These are phyloP conservation scores for Heliconius melpomene DNA, from an alignment of 1,140 invertebrate species.

Conservation along the genomic window DNA sequence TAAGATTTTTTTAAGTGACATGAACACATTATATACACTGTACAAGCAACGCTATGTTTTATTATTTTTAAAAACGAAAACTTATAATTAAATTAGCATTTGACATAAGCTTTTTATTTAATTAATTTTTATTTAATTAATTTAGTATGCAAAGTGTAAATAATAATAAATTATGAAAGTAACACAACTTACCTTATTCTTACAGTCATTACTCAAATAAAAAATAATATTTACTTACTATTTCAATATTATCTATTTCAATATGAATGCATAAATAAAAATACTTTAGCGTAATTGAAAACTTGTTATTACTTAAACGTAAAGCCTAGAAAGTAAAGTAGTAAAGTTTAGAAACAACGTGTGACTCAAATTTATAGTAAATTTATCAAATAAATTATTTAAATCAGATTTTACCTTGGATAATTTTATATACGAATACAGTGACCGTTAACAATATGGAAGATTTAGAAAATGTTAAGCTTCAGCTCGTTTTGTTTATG, in stretches of 20 bases:
- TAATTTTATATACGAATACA: too few relatives aligned
- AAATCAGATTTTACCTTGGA: too few relatives aligned
- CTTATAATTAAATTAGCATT: background rate
- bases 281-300: background rate
- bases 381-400: background rate
- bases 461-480: background rate
- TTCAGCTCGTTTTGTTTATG: conserved; percentile 23
- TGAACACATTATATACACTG: too few relatives aligned
- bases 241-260: background rate
- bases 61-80: too few relatives aligned
- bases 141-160: background rate
- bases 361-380: background rate
- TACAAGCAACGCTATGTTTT: too few relatives aligned
- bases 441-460: conserved; percentile 7
- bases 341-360: background rate
- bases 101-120: background rate
- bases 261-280: background rate
- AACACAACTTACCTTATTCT: background rate
- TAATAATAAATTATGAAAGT: background rate
- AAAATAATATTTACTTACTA: background rate
- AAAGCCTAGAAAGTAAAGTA: too few relatives aligned
- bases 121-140: background rate
- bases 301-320: background rate
- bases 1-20: too few relatives aligned
- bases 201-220: background rate